These are phyloP conservation scores for Sminthopsis crassicaudata DNA, from an alignment of 2,113 vertebrate species.

Conservation along the genomic window DNA sequence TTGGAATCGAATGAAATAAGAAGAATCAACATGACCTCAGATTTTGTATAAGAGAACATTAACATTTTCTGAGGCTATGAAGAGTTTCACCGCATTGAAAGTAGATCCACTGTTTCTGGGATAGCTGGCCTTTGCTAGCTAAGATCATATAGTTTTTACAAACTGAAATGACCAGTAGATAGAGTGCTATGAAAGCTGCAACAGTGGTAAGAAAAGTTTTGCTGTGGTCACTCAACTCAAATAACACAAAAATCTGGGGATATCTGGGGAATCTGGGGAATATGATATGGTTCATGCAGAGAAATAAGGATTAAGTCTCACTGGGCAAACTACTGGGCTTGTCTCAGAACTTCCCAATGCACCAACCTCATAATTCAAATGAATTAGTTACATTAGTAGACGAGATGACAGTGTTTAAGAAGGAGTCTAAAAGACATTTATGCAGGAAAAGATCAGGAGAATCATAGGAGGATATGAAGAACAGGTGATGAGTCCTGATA, in stretches of 20 bases:
- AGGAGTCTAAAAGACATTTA: background rate
- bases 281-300: constrained; percentile 1
- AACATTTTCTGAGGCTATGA: constrained; percentile 43
- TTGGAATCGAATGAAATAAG: constrained; percentile 72
- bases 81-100: constrained; percentile 36
- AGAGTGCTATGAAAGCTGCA: constrained; percentile 47
- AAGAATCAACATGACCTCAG: constrained; percentile 60
- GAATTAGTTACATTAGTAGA: background rate
- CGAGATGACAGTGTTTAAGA: background rate
- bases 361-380: constrained; percentile 49
- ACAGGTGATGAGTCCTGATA: background rate
- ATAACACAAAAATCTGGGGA: background rate
- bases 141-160: constrained; percentile 63
- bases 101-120: constrained; percentile 32
- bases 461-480: background rate
- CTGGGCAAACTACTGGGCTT: background rate
- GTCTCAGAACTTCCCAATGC: constrained; percentile 10
- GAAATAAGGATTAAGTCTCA: constrained; percentile 48
- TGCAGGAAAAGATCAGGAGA: background rate
- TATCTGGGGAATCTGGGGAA: background rate
- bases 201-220: constrained; percentile 24
- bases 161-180: constrained; percentile 55
- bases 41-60: constrained; percentile 45
- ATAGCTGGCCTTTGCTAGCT: constrained; percentile 48
- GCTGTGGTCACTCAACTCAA: constrained; percentile 31